Conservation (phyloP, 1,140 invertebrate species). For the Drosophila chauvacae region DNA sequence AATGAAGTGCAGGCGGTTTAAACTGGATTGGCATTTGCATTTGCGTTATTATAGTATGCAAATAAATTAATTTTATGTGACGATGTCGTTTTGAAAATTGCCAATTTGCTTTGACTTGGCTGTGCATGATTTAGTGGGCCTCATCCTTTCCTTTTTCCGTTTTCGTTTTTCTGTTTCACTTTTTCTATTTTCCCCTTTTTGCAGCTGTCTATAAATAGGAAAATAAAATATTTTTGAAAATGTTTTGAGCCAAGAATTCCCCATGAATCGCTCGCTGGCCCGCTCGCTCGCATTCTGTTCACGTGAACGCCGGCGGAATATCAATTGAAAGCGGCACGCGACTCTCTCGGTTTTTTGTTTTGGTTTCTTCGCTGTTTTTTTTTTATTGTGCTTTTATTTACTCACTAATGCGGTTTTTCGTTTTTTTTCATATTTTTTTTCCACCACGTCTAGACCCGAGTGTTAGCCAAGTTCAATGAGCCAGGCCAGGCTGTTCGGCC, state of each 20-base stretch:
- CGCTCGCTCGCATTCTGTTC: constrained; percentile 35
- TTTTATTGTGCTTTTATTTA: constrained; percentile 40
- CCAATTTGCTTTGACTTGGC: constrained; percentile 35
- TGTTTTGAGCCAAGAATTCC: constrained; percentile 43
- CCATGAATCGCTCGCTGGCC: constrained; percentile 32
- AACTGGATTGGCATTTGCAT: constrained; percentile 59
- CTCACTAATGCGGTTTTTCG: constrained; percentile 3
- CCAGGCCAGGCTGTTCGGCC: constrained; percentile 51
- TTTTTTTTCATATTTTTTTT: constrained; percentile 5
- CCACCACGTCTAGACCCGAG: constrained; percentile 34
- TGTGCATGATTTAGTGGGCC: constrained; percentile 31
- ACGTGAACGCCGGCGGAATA: constrained; percentile 44
- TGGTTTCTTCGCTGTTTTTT: constrained; percentile 24
- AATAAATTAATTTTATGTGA: constrained; percentile 43
- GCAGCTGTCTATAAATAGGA: constrained; percentile 30
- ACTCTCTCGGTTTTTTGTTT: constrained; percentile 52
- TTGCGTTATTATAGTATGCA: constrained; percentile 1
- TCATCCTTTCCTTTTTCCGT: constrained; percentile 14
- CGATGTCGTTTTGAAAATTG: constrained; percentile 41
- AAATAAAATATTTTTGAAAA: constrained; percentile 22
- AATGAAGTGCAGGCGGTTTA: constrained; percentile 74
- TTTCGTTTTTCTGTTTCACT: background rate
- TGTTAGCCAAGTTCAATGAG: constrained; percentile 68
- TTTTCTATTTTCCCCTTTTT: background rate
- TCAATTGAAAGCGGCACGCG: constrained; percentile 62